These are phyloP conservation scores for Erpornis zantholeuca DNA, from an alignment of 2,113 vertebrate genomes.

Conservation along the genomic window DNA sequence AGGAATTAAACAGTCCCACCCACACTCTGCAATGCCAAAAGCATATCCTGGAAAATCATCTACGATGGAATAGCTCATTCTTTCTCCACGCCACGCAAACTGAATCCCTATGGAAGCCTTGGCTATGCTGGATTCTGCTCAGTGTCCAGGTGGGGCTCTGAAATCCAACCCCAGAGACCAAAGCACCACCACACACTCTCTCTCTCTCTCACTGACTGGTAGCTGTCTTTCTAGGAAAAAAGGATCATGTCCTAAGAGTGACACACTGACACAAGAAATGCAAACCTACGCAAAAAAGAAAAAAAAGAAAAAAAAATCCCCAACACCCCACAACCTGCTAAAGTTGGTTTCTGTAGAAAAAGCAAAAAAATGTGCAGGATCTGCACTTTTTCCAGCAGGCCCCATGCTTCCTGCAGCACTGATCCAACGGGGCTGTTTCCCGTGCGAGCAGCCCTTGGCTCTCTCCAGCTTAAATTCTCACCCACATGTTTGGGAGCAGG, in stretches of 20 bases:
- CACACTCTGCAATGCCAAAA: background rate
- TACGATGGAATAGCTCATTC: fast-evolving
- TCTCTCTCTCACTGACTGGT: background rate
- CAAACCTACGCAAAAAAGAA: background rate
- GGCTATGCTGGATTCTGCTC: background rate
- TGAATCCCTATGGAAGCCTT: background rate
- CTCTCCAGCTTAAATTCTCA: background rate
- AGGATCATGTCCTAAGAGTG: background rate
- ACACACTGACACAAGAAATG: background rate
- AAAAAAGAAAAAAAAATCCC: background rate
- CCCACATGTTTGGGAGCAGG: too few relatives aligned
- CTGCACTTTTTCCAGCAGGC: slow-evolving; percentile 52
- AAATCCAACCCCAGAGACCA: background rate
- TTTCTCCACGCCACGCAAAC: fast-evolving
- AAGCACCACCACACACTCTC: background rate
- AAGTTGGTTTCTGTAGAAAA: slow-evolving; percentile 23
- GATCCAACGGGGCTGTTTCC: background rate
- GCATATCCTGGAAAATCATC: background rate
- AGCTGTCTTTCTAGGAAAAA: background rate
- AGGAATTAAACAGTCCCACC: background rate
- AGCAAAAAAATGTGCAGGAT: slow-evolving; percentile 50
- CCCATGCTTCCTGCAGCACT: slow-evolving; percentile 13
- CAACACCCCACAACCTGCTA: background rate
- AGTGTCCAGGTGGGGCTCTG: background rate
- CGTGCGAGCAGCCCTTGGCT: background rate